Evolutionary conservation across 2,113 vertebrate species (phyloP).

Genomic region (Corapipo altera): DNA sequence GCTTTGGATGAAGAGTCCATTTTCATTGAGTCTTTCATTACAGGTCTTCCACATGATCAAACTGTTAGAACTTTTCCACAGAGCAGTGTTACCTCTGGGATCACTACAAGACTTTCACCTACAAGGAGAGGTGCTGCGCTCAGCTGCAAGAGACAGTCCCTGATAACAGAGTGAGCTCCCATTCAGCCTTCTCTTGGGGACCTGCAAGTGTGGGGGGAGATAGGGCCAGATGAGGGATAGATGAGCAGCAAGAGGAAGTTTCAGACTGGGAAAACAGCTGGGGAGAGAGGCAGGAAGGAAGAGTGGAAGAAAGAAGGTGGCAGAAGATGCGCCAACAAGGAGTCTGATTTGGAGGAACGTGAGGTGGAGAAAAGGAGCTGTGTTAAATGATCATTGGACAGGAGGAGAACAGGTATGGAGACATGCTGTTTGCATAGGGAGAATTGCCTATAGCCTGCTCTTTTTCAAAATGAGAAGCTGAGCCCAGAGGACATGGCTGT

Average conservation of each 20-base stretch:
- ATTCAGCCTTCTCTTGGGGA: background rate
- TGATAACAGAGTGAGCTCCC: background rate
- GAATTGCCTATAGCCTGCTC: background rate
- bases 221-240: background rate
- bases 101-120: background rate
- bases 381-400: accelerated
- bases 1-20: background rate
- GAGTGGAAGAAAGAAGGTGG: background rate
- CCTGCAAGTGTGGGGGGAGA: background rate
- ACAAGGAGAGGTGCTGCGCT: background rate
- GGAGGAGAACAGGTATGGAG: background rate
- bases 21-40: background rate
- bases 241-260: background rate
- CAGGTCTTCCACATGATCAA: background rate
- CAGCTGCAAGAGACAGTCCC: background rate
- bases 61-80: background rate
- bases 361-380: background rate
- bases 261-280: background rate
- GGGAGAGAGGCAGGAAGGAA: background rate
- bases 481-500: background rate
- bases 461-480: background rate
- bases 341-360: background rate
- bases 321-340: background rate
- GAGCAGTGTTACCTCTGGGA: background rate
- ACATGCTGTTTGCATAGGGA: background rate